A percentile compares a stretch with the other conserved stretches of the same genome.
Evolutionary conservation across 2,113 vertebrate species (phyloP).

Genomic region (Dicrurus megarhynchus): DNA sequence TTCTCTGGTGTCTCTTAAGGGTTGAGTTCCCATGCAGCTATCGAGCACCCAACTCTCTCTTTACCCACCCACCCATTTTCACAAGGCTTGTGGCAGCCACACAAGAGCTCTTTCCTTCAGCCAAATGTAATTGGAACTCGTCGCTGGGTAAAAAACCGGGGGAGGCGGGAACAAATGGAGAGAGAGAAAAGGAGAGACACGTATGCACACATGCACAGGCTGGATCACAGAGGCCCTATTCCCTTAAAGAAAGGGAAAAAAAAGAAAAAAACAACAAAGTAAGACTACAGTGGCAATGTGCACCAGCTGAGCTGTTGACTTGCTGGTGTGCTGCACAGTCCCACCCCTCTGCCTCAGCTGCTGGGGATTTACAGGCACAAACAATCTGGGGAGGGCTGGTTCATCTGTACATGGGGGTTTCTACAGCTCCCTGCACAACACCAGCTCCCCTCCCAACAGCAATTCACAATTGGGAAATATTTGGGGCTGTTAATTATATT

Average conservation of each 20-base stretch:
- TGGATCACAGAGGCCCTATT: neutral
- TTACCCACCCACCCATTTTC: conserved; percentile 51
- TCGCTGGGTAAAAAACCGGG: neutral
- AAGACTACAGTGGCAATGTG: neutral
- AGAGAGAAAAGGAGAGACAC: neutral
- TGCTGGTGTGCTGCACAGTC: neutral
- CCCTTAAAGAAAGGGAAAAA: neutral
- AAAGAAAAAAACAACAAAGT: neutral
- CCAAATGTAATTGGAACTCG: neutral
- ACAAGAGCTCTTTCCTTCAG: conserved; percentile 30
- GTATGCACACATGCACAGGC: neutral
- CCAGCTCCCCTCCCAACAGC: neutral
- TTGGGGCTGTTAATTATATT: neutral
- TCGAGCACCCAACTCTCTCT: neutral
- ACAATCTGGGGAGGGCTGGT: neutral
- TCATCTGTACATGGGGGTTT: neutral
- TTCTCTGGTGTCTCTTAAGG: neutral
- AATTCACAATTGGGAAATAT: neutral
- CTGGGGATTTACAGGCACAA: conserved; percentile 5
- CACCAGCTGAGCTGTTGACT: conserved; percentile 15
- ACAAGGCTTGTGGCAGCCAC: conserved; percentile 20
- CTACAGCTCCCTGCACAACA: neutral
- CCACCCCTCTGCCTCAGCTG: neutral
- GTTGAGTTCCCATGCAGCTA: neutral
- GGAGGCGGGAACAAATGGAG: conserved; percentile 32